These are phyloP conservation scores for Pristionchus pacificus DNA, from an alignment of 1,140 invertebrate species.

Conservation along the genomic window DNA sequence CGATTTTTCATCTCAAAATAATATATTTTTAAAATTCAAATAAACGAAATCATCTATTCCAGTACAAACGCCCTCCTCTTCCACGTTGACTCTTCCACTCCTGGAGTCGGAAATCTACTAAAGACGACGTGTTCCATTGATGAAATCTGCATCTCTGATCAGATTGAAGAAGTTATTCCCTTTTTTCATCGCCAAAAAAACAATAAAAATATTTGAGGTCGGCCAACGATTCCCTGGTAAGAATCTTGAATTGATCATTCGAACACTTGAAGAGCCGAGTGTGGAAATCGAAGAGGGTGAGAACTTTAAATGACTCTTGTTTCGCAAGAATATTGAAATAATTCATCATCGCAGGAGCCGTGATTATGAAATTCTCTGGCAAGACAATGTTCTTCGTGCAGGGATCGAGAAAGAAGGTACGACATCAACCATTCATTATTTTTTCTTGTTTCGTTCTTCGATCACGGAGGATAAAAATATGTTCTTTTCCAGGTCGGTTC, in stretches of 20 bases:
- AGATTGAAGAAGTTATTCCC: conserved; percentile 13
- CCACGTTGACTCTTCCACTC: conserved; percentile 32
- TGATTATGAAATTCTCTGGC: conserved; percentile 17
- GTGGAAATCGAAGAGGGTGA: conserved; percentile 25
- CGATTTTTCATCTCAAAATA: conserved; percentile 4
- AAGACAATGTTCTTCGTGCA: conserved; percentile 26
- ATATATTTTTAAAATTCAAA: too few species aligned
- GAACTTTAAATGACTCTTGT: neutral
- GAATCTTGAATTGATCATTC: conserved; percentile 31
- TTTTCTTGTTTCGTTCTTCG: too few species aligned
- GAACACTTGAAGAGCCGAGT: conserved; percentile 22
- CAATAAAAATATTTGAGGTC: conserved; percentile 13
- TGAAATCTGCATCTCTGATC: conserved; percentile 37
- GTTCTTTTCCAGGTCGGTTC: conserved; percentile 20
- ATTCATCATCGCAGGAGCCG: conserved; percentile 1
- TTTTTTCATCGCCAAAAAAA: neutral
- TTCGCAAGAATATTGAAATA: neutral
- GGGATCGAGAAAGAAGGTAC: conserved; percentile 22
- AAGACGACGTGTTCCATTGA: conserved; percentile 31
- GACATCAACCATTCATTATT: too few species aligned
- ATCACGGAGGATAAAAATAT: neutral
- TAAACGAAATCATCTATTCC: conserved; percentile 9
- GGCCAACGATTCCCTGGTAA: conserved; percentile 24
- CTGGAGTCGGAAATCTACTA: conserved; percentile 27
- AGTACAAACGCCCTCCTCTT: conserved; percentile 33